Conservation (phyloP, 2,113 vertebrate species). For the Orcinus orca region DNA sequence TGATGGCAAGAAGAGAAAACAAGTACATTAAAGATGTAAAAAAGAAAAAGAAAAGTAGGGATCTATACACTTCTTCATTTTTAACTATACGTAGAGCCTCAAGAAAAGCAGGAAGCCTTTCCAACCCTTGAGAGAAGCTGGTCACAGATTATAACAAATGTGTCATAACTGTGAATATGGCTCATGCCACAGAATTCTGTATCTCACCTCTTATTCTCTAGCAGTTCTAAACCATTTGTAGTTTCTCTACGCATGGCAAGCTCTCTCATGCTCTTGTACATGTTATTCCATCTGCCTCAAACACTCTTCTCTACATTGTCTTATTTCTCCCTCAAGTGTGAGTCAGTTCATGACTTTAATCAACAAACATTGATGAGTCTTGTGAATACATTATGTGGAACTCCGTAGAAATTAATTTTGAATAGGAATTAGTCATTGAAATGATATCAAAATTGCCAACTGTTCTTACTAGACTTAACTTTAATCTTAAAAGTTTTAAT, state of each 20-base stretch:
- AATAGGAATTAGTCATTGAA: constrained; percentile 25
- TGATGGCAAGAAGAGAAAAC: constrained; percentile 21
- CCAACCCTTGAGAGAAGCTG: neutral
- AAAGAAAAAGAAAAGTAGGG: neutral
- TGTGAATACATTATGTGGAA: constrained; percentile 16
- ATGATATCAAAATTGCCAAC: neutral
- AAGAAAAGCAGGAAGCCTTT: neutral
- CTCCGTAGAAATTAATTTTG: constrained; percentile 43
- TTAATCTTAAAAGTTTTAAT: neutral
- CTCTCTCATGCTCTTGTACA: neutral
- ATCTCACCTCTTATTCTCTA: neutral
- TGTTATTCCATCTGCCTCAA: neutral
- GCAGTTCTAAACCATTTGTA: neutral
- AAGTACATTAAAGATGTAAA: neutral
- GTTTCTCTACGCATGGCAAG: neutral
- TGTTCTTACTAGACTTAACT: neutral
- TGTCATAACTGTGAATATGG: neutral
- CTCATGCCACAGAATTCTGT: neutral
- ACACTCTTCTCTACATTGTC: neutral
- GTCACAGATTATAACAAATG: neutral
- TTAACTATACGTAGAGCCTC: neutral
- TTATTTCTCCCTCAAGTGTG: neutral
- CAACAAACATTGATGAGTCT: constrained; percentile 41
- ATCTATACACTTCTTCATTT: neutral
- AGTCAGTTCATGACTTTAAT: constrained; percentile 26